Base-by-base conservation (phyloP, 1,140 invertebrate species). In the Dicyema japonicum region DNA sequence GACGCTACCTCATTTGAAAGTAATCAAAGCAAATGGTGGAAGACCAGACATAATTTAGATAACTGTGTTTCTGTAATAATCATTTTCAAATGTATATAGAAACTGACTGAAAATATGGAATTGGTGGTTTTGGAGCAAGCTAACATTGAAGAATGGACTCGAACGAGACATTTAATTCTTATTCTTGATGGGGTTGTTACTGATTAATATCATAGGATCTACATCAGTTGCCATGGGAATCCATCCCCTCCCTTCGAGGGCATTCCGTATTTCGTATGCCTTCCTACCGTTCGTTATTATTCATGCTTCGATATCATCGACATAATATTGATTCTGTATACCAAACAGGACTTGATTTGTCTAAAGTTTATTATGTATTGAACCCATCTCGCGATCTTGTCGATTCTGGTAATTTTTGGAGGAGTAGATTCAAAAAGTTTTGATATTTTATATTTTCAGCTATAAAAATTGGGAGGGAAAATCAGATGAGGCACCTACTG, bases 211-310 rank as follows among this genome's bases (percentile, higher is more conserved):
- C n/a, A n/a, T n/a, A 70, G 66, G 46, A 51, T 24, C 40, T 70
- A 16, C 67, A 70, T 44, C 54, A 58, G 26, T 51, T 71, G 30
- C 66, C 67, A 0, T 69, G 66, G 60, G 68, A 72, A 47, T 60
- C 60, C 29, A 47, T 69, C 26, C 53, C 61, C 4, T 44, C 65
- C 3, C 35, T 70, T 6, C 46, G 47, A 24, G 40, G 56, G 17
- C 58, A 65, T 26, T 59, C 65, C 5, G 58, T 68, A 0, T 61
- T 61, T 7, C 54, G 69, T 24, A 60, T 71, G 39, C 65, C 68
- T 17, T 71, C 66, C 16, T 40, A 72, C 4, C 61, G 67, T 33
- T 56, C 68, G 36, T 43, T 62, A 3, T 61, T 64, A 34, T 57
- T 57, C 2, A 46, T 69, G 29, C 65, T 59, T 35, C 60, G 33